Evolutionary conservation across 2,888 invertebrate genomes (phyloP), one percentile per base, ranked within the genome.

Genomic region (Dicranocentrus wangi): DNA sequence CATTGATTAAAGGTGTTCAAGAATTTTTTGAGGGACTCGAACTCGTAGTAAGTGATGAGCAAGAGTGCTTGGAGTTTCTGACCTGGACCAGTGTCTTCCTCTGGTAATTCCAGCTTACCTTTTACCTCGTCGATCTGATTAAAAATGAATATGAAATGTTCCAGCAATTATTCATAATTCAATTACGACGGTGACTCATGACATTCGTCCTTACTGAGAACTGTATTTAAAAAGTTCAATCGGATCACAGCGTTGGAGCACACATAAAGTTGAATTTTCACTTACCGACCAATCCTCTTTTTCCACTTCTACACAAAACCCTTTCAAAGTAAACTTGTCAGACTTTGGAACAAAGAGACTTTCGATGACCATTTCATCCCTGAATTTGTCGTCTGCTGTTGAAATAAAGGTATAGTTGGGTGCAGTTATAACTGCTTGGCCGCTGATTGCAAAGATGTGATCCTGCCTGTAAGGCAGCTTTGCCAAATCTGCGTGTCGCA

Each of bases 271-370:
- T n/a, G n/a, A n/a, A n/a, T n/a, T n/a, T n/a, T 15, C 47, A 47
- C 32, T 28, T 75, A 73, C 73, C 61, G 42, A 47, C 47, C 47
- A 75, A 21, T 27, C 3, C 15, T 55, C 42, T 13, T 7, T 2
- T 28, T 32, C 17, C 8, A 39, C 47, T 25, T 70, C 70, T 17
- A 78, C 17, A 1, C 23, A 51, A 27, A 70, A 78, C 1, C 23
- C 70, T 17, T 71, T 78, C 1, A 71, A 2, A 0, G 78, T 53
- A 15, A 82, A 51, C 23, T 68, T n/a, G 1, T 53, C 15, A 0
- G 78, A 78, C 42, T 82, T 82, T 0, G 82, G 82, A n/a, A 82
- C 68, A 19, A 78, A 78, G 0, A 82, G 21, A 42, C 60, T 73
- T 19, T 68, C 39, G 1, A 82, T 47, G 2, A 43, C 47, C 19